Base-by-base conservation (phyloP, 2,888 invertebrate species). In the Zootermopsis nevadensis region DNA sequence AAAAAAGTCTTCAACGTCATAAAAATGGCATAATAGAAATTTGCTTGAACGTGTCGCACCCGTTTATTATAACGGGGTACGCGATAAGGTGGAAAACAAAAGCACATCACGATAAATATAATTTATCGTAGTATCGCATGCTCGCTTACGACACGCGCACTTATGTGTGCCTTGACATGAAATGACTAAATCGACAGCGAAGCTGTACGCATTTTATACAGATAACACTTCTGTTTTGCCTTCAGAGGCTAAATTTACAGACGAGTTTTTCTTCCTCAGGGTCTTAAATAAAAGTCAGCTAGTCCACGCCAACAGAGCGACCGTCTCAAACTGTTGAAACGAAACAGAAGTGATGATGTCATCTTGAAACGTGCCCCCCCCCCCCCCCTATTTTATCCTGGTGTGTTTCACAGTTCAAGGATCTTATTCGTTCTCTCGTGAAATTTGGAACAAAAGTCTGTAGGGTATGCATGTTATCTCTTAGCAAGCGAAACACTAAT, bases 321-420 rank as follows among this genome's bases (percentile, higher is more conserved):
- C n/a, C 19, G 19, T 48, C 48, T 48, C 19, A 48, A n/a, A n/a
- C n/a, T 60, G 60, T n/a, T 60, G 60, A 60, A 60, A 60, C 6
- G 60, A 60, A 60, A 60, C 60, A 60, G 60, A 60, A n/a, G 60
- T 60, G 60, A 60, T 60, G 60, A 60, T 60, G 60, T 60, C 60
- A 60, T 27, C 27, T 60, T 60, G n/a, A 27, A 60, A 12, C 60
- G 60, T 60, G 60, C 33, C 7, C 69, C n/a, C 67, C 31, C 15
- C 69, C 22, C 33, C 24, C 33, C 19, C 33, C 33, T 22, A 33
- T 69, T 69, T 69, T 69, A 33, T 69, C 31, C 69, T 19, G 69
- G 33, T 69, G 69, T 22, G 69, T 69, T 69, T 69, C 69, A 69
- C 69, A 69, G 31, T 69, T 69, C 19, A 69, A 69, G 33, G 69